Evolutionary conservation across 2,113 vertebrate species (phyloP).

Genomic region (Lampris megalopsis): DNA sequence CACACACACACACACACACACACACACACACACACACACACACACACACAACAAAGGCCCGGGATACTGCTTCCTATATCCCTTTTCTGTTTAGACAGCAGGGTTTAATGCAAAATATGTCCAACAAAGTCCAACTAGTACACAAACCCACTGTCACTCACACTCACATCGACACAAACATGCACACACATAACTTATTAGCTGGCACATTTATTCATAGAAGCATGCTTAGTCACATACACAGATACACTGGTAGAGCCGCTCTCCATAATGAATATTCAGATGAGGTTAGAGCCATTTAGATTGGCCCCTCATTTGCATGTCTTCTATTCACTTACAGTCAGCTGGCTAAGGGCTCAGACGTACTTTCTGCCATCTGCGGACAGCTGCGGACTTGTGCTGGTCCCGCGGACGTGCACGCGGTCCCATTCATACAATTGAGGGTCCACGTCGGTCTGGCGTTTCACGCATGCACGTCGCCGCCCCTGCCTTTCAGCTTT

Average conservation of each 20-base stretch:
- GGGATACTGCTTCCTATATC: background rate
- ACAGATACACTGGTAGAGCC: background rate
- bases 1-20: background rate
- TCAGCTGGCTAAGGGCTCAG: conserved; percentile 34
- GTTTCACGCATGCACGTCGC: no score
- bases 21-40: conserved; percentile 5
- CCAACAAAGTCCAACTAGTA: conserved; percentile 25
- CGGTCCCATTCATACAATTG: background rate
- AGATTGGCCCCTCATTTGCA: conserved; percentile 61
- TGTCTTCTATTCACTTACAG: conserved; percentile 47
- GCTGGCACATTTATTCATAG: conserved; percentile 23
- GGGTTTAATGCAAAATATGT: conserved; percentile 75
- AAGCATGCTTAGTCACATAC: background rate
- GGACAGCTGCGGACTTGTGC: no score
- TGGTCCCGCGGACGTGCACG: background rate
- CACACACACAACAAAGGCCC: background rate
- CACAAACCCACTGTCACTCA: background rate
- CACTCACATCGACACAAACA: background rate
- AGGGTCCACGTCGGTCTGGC: no score
- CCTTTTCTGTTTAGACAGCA: conserved; percentile 66
- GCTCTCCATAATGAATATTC: conserved; percentile 78
- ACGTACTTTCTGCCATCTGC: background rate
- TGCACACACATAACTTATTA: conserved; percentile 10
- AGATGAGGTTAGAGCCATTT: conserved; percentile 62
- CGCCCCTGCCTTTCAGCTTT: no score